Base-by-base conservation (phyloP, 2,797 vertebrate genomes). In the Podarcis lilfordi region DNA sequence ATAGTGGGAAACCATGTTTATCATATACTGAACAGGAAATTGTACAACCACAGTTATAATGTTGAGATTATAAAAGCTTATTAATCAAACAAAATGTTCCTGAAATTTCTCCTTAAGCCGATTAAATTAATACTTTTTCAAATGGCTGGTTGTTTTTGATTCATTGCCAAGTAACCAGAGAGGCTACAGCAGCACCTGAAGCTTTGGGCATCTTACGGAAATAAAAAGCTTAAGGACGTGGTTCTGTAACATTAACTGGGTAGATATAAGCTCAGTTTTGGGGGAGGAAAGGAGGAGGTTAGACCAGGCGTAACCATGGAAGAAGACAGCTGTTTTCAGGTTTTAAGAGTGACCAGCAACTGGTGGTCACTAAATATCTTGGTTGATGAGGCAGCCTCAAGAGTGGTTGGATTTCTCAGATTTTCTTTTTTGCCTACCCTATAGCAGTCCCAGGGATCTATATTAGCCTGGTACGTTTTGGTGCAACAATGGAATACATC, bases 41-140 rank as follows among this genome's bases (percentile, higher is more conserved):
- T 97, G 95, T 97, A 95, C 96, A 95, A 95, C 86, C 72, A 89
- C 85, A 94, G 93, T 92, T 96, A 95, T 95, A 95, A 95, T 94
- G 92, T 96, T 94, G 95, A 95, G 91, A 96, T 93, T 94, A 95
- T 94, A 96, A 93, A 96, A 95, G 88, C 84, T 93, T 96, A 93
- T 94, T 96, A 97, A 97, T 96, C 96, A 97, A 96, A 92, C 87
- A 92, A 96, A 94, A 93, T 90, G 69, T 29, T 92, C 89, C 92
- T 95, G 93, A 95, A 91, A 32, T 92, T 0, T 91, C 90, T 93
- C 95, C 92, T 89, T 95, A 76, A 92, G 88, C 37, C 66, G 66
- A 75, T 85, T 78, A 92, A 91, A 82, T 86, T 59, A 77, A 50
- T 8, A 72, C 55, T 77, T 93, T 74, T 88, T 76, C 1, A 77